A percentile compares a stretch with the other conserved stretches of the same genome.
Evolutionary conservation across 2,888 invertebrate species (phyloP).

Genomic region (Amphipyra tragopoginis): DNA sequence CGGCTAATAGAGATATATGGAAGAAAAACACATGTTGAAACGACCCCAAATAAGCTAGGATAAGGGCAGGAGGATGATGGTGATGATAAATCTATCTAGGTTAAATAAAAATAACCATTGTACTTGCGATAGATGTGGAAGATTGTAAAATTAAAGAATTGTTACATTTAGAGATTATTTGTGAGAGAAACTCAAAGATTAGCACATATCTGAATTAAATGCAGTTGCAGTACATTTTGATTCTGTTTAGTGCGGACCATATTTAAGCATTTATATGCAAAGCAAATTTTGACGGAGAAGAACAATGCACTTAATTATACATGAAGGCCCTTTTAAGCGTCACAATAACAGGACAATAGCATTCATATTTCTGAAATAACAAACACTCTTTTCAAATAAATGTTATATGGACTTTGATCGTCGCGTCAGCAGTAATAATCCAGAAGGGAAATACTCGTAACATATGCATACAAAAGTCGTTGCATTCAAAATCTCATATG

Average conservation of each 20-base stretch:
- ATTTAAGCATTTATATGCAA: background rate
- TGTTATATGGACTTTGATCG: conserved; percentile 3
- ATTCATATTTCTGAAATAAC: conserved; percentile 15
- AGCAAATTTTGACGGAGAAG: conserved; percentile 14
- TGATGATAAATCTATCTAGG: too few species aligned
- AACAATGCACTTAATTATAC: conserved; percentile 31
- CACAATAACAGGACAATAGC: conserved; percentile 1
- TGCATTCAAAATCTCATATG: conserved; percentile 40
- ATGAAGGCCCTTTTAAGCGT: conserved; percentile 20
- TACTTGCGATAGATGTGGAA: too few species aligned
- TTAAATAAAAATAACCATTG: too few species aligned
- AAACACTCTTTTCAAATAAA: conserved; percentile 13
- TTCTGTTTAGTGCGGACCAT: background rate
- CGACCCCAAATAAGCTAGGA: too few species aligned
- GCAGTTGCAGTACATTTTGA: too few species aligned
- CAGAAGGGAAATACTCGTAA: conserved; percentile 8
- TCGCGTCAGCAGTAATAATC: conserved; percentile 5
- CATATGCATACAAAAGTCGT: conserved; percentile 32
- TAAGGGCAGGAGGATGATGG: too few species aligned
- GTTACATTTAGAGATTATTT: too few species aligned
- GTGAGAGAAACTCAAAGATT: too few species aligned
- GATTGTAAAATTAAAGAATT: too few species aligned
- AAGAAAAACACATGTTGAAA: too few species aligned
- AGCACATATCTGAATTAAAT: too few species aligned
- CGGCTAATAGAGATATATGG: too few species aligned